Conservation (phyloP, 2,113 vertebrate genomes). For the Halichoerus grypus region DNA sequence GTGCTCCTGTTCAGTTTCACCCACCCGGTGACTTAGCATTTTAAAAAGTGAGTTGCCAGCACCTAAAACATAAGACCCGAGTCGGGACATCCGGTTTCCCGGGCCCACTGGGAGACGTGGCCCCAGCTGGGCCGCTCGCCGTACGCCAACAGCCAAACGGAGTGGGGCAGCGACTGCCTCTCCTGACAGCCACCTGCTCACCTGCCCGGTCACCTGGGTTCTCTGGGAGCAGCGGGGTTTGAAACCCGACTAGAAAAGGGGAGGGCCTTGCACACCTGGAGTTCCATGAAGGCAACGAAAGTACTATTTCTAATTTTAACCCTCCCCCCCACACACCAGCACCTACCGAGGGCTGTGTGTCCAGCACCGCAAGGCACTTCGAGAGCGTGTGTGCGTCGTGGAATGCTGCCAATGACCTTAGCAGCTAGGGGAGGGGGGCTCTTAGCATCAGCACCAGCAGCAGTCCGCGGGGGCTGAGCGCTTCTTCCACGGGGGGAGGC, state of each 20-base stretch:
- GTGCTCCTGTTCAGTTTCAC: not conserved
- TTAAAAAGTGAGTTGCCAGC: not conserved
- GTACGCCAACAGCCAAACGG: not conserved
- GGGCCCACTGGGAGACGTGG: not conserved
- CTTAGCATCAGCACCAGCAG: not conserved
- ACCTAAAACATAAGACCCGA: not conserved
- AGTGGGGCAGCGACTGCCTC: accelerated
- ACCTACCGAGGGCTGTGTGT: not conserved
- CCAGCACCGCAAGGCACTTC: not conserved
- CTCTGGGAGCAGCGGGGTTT: not conserved
- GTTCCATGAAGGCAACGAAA: not conserved
- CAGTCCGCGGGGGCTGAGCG: not conserved
- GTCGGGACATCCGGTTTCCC: not conserved
- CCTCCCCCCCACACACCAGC: too few relatives aligned
- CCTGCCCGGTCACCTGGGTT: not conserved
- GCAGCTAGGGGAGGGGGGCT: not conserved
- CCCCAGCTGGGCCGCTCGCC: not conserved
- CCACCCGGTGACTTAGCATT: not conserved
- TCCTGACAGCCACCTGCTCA: not conserved
- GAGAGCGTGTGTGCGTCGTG: not conserved
- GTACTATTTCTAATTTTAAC: not conserved
- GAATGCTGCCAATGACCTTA: not conserved
- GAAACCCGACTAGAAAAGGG: not conserved
- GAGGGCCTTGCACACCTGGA: not conserved
- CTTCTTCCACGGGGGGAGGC: not conserved